These are phyloP conservation scores for Pangasius krempfi DNA, from an alignment of 2,797 vertebrate species.

Conservation along the genomic window DNA sequence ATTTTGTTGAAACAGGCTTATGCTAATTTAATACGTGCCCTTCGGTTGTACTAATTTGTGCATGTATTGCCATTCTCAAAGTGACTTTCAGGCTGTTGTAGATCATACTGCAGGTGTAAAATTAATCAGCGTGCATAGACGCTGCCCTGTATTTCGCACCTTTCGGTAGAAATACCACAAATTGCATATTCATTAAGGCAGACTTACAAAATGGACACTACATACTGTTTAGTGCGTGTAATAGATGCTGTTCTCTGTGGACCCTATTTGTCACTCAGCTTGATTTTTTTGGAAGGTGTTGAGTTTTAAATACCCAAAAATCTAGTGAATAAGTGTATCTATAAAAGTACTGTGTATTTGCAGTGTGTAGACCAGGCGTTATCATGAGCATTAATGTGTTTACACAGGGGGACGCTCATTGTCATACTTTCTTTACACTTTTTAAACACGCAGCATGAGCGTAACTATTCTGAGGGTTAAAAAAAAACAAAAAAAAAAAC, in stretches of 20 bases:
- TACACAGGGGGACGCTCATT: background rate
- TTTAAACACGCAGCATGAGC: background rate
- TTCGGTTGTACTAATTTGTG: background rate
- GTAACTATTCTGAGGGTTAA: background rate
- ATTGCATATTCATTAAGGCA: background rate
- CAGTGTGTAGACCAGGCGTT: background rate
- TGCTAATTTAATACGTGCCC: background rate
- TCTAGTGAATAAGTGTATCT: background rate
- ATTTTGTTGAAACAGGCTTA: background rate
- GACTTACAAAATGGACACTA: background rate
- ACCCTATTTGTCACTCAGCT: background rate
- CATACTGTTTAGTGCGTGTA: background rate
- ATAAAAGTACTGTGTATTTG: background rate
- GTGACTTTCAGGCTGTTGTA: background rate
- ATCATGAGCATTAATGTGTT: background rate
- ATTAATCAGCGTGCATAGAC: background rate
- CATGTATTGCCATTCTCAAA: background rate
- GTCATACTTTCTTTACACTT: background rate
- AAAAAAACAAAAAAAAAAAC: background rate
- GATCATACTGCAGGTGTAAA: background rate
- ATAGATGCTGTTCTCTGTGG: background rate
- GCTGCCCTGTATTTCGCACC: background rate
- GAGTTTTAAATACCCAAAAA: background rate
- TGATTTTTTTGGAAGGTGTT: background rate
- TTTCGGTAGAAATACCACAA: background rate